phyloP scores from a whole-genome alignment of 2,888 invertebrate genomes.

The Drosophila meridiana region DNA sequence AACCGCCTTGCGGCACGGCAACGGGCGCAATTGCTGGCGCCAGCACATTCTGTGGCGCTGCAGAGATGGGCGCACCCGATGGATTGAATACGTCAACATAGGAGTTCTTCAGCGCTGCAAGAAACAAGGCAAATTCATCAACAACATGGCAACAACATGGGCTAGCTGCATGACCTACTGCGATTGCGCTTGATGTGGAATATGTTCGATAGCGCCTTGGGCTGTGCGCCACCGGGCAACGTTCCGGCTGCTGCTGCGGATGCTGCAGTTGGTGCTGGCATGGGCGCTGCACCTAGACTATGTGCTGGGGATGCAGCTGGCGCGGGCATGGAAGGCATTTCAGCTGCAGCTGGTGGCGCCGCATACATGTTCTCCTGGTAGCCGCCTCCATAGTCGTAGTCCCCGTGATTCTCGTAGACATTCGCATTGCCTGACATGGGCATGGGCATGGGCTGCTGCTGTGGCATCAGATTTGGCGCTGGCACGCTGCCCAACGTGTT shows the following conservation, averaged over 20 bases:
- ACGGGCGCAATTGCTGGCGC: conserved; percentile 84
- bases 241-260: conserved; percentile 23
- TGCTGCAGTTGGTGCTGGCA: conserved; percentile 32
- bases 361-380: conserved; percentile 31
- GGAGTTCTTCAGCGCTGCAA: conserved; percentile 91
- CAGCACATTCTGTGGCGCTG: conserved; percentile 82
- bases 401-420: conserved; percentile 37
- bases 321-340: conserved; percentile 15
- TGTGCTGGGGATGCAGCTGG: conserved; percentile 28
- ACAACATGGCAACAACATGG: neutral
- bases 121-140: neutral
- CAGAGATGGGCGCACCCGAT: conserved; percentile 85
- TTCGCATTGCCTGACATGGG: conserved; percentile 38
- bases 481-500: conserved; percentile 41
- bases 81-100: conserved; percentile 97
- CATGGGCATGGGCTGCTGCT: conserved; percentile 12
- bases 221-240: conserved; percentile 58
- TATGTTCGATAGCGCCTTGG: conserved; percentile 88
- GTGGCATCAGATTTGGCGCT: conserved; percentile 35
- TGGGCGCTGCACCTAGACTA: conserved; percentile 10
- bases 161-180: conserved; percentile 86
- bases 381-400: conserved; percentile 41
- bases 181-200: conserved; percentile 92
- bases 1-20: conserved; percentile 83
- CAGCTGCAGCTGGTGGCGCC: conserved; percentile 9